Conservation (phyloP, 2,113 vertebrate species). For the Verasper variegatus region DNA sequence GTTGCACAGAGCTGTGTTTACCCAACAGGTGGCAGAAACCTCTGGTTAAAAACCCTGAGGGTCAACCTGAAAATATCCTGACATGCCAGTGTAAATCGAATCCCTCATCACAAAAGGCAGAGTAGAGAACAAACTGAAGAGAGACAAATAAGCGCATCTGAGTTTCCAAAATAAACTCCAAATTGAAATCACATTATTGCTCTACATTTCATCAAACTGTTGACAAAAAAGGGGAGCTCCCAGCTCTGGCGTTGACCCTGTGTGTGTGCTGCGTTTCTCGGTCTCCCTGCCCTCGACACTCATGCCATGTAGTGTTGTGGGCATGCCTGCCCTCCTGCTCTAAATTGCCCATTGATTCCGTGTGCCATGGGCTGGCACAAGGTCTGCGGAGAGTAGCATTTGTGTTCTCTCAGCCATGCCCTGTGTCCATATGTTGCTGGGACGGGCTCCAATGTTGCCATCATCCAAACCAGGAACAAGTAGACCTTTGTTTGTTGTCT, state of each 20-base stretch:
- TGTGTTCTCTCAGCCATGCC: conserved; percentile 85
- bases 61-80: conserved; percentile 16
- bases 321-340: conserved; percentile 77
- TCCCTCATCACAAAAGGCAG: conserved; percentile 2
- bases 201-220: conserved; percentile 27
- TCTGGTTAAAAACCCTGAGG: conserved; percentile 22
- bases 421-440: conserved; percentile 86
- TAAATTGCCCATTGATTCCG: conserved; percentile 84
- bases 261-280: conserved; percentile 47
- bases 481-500: conserved; percentile 80
- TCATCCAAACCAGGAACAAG: conserved; percentile 82
- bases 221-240: conserved; percentile 37
- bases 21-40: conserved; percentile 62
- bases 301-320: conserved; percentile 62
- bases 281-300: conserved; percentile 51
- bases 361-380: conserved; percentile 81
- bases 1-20: conserved; percentile 34
- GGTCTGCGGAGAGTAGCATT: conserved; percentile 79
- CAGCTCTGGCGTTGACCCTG: conserved; percentile 27
- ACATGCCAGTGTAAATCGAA: conserved; percentile 1
- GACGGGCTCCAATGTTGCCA: conserved; percentile 84
- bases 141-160: not conserved
- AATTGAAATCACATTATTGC: conserved; percentile 16
- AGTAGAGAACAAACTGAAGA: not conserved
- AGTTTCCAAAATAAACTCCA: not conserved